Percentiles rank a stretch among this genome's conserved stretches.
Conservation (phyloP, 2,797 vertebrate species). For the Pitangus sulphuratus region DNA sequence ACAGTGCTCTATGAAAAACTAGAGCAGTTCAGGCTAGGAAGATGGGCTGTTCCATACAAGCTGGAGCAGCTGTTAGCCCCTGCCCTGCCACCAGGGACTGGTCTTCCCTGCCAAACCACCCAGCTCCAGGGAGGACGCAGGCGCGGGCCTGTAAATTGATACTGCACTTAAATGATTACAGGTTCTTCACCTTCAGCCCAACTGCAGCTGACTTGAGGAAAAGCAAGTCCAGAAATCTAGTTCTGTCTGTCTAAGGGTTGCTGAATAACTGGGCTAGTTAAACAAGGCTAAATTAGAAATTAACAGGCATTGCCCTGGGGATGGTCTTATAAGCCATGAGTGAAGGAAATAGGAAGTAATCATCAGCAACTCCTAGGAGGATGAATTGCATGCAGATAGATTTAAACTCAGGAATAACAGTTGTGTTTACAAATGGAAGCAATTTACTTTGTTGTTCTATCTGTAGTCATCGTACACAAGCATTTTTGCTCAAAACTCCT, state of each 20-base stretch:
- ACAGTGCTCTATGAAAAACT: neutral
- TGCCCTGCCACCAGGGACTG: neutral
- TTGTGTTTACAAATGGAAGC: neutral
- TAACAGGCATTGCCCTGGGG: neutral
- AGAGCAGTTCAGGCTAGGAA: neutral
- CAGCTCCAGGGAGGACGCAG: neutral
- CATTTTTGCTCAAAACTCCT: neutral
- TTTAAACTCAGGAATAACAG: neutral
- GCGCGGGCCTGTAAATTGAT: neutral
- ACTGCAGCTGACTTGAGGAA: neutral
- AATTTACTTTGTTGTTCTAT: neutral
- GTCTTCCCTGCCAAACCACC: neutral
- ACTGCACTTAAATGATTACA: neutral
- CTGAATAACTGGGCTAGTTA: neutral
- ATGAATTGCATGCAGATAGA: neutral
- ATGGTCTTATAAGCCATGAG: neutral
- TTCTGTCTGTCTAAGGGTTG: neutral
- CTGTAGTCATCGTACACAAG: neutral
- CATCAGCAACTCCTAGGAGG: neutral
- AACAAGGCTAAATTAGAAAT: conserved; percentile 17
- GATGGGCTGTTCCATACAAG: neutral
- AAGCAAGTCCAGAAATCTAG: conserved; percentile 1
- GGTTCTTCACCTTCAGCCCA: conserved; percentile 1
- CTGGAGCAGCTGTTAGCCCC: neutral
- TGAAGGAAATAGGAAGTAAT: conserved; percentile 22